phyloP scores from a whole-genome alignment of 2,888 invertebrate species.

The Chouioia cunea region DNA sequence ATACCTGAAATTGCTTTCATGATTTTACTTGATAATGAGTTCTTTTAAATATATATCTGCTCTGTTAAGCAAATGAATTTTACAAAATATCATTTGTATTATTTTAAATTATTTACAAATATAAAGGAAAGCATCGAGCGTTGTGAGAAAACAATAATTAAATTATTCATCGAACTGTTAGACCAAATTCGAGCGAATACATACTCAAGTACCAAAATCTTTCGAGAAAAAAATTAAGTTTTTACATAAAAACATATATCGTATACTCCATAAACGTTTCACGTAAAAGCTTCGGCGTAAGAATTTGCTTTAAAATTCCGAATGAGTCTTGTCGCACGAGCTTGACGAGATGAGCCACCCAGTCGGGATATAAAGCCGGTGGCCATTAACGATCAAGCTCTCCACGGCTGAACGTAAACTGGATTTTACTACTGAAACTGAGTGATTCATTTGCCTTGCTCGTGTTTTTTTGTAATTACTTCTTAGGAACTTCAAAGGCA shows the following conservation, averaged over 20 bases:
- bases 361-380: slow-evolving; percentile 16
- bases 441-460: slow-evolving; percentile 33
- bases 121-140: too few relatives aligned
- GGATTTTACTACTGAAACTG: slow-evolving; percentile 25
- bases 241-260: too few relatives aligned
- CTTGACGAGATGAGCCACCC: not conserved
- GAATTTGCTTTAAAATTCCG: slow-evolving; percentile 17
- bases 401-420: slow-evolving; percentile 16
- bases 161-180: too few relatives aligned
- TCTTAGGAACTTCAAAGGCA: too few relatives aligned
- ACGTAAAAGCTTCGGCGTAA: too few relatives aligned
- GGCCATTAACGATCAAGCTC: slow-evolving; percentile 2
- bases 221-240: too few relatives aligned
- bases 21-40: too few relatives aligned
- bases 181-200: too few relatives aligned
- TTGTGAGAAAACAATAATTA: too few relatives aligned
- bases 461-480: not conserved
- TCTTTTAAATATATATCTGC: not conserved
- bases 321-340: not conserved
- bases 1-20: too few relatives aligned
- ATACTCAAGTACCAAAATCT: too few relatives aligned
- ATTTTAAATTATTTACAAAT: not conserved
- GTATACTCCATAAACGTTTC: too few relatives aligned
- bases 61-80: slow-evolving; percentile 14
- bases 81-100: not conserved